Evolutionary conservation across 2,113 vertebrate genomes (phyloP), one percentile per base, ranked within the genome.

Genomic region (Oryzias celebensis): DNA sequence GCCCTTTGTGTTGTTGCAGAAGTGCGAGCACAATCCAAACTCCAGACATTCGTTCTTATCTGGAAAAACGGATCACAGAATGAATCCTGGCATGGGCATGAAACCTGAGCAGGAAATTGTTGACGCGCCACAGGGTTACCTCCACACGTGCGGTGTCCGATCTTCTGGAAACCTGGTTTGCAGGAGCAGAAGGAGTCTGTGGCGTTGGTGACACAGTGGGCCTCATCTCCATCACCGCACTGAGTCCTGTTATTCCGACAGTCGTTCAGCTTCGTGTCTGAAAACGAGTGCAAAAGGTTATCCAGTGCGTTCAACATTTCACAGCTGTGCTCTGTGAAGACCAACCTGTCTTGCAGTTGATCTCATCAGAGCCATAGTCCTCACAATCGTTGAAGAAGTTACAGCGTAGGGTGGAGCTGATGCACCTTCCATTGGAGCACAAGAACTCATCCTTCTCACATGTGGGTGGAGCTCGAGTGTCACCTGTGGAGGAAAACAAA

Each of bases 1-100:
- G 31, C 97, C 97, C 84, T 98, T 98, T 66, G 96, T 98, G 88
- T 98, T 99, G 91, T 99, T 98, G 86, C 97, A 99, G 72, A 97
- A 89, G 61, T 99, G 97, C 0, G 96, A 98, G 85, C 97, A 99
- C 50, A 92, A 88, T 17, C 94, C 96, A 0, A 98, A 98, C 65
- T 89, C 91, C 56, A 91, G 85, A 84, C 97, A 99, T 83, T 99
- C 97, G 0, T 99, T 97, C 80, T 95, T 87, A 46, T 99, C 97
- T 99, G 65, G 56, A 61, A 84, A 20, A 22, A 74, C 2, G 16
- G 31, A 50, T 2, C 48, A 20, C 2, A 26, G 13, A 58, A 46
- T 20, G 7, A 10, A 45, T 36, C 7, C 23, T n/a, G 0, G 48
- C 7, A 0, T 58, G 18, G 20, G 5, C 10, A 55, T 48, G 1